Evolutionary conservation across 2,797 vertebrate species (phyloP).

Genomic region (Peromyscus eremicus): DNA sequence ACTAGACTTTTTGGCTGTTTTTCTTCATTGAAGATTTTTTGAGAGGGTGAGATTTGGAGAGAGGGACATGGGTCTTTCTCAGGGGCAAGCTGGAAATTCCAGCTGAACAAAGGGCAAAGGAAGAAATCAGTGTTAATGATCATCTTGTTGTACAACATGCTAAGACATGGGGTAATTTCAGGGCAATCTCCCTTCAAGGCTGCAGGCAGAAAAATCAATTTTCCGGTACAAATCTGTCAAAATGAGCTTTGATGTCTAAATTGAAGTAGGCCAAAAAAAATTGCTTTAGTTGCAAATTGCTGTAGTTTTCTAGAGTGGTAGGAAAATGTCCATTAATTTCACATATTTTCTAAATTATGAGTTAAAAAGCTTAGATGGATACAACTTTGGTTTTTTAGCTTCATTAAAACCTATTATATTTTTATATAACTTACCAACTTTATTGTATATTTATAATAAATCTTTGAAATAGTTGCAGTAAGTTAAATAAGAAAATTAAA

Average conservation of each 20-base stretch:
- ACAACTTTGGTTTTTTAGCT: background rate
- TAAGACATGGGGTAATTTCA: constrained; percentile 19
- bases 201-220: constrained; percentile 67
- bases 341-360: constrained; percentile 11
- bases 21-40: too few relatives aligned
- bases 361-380: background rate
- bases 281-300: constrained; percentile 62
- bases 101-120: constrained; percentile 12
- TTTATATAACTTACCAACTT: background rate
- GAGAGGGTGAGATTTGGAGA: too few relatives aligned
- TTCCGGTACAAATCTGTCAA: constrained; percentile 62
- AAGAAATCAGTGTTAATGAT: constrained; percentile 31
- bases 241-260: constrained; percentile 45
- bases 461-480: background rate
- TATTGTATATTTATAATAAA: background rate
- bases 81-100: too few relatives aligned
- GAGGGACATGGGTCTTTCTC: too few relatives aligned
- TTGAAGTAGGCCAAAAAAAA: background rate
- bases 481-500: background rate
- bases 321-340: constrained; percentile 41
- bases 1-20: too few relatives aligned
- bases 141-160: constrained; percentile 5
- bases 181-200: constrained; percentile 63
- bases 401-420: background rate
- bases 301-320: constrained; percentile 3